A percentile compares a stretch with the other conserved stretches of the same genome.
phyloP scores from a whole-genome alignment of 1,140 invertebrate species.

The Condylostylus longicornis region DNA sequence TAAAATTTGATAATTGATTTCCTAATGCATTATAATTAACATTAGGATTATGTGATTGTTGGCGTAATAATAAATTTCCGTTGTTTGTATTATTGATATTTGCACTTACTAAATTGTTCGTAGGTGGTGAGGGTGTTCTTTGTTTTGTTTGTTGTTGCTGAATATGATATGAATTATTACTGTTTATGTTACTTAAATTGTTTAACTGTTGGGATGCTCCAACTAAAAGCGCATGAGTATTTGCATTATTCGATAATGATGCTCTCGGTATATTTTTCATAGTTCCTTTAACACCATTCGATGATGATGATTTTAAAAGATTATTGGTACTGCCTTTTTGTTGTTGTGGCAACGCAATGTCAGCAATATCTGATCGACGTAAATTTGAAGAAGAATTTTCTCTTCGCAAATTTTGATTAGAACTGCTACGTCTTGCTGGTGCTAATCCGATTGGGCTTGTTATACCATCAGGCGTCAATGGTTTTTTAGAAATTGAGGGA shows the following conservation, averaged over 20 bases:
- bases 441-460: too few relatives aligned
- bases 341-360: conserved; percentile 1
- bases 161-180: conserved; percentile 1
- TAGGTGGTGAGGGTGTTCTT: conserved; percentile 1
- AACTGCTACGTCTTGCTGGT: conserved; percentile 20
- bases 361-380: too few relatives aligned
- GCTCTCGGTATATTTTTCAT: too few relatives aligned
- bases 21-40: background rate
- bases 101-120: conserved; percentile 16
- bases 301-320: background rate
- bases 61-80: conserved; percentile 15
- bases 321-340: conserved; percentile 7
- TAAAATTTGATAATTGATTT: background rate
- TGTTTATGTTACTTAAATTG: background rate
- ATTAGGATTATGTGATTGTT: background rate
- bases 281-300: too few relatives aligned
- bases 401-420: conserved; percentile 25
- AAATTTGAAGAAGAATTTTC: conserved; percentile 14
- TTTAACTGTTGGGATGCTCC: too few relatives aligned
- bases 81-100: conserved; percentile 31
- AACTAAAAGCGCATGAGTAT: too few relatives aligned
- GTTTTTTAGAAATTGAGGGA: too few relatives aligned
- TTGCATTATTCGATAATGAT: too few relatives aligned
- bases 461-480: too few relatives aligned
- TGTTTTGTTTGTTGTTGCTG: conserved; percentile 5